A percentile compares a stretch with the other conserved stretches of the same genome.
phyloP scores from a whole-genome alignment of 2,113 vertebrate genomes.

The Ifrita kowaldi region DNA sequence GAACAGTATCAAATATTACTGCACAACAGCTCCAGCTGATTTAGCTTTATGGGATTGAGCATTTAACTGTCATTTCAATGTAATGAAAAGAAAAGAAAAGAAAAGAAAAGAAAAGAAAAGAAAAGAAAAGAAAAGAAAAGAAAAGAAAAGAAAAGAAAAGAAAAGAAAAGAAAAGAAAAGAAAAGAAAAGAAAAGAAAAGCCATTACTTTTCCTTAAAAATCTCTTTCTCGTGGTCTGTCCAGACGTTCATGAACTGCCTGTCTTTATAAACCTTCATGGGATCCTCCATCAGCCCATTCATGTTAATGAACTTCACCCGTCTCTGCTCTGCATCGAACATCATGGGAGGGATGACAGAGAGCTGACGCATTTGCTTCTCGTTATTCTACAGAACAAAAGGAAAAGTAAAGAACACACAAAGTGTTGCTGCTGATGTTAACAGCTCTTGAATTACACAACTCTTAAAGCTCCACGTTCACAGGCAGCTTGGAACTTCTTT shows the following conservation, averaged over 20 bases:
- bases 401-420: not conserved
- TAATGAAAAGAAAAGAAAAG: not conserved
- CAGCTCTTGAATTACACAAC: not conserved
- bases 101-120: not conserved
- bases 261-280: constrained; percentile 97
- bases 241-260: constrained; percentile 99
- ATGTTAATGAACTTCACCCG: constrained; percentile 98
- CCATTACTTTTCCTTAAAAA: constrained; percentile 98
- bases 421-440: not conserved
- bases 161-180: not conserved
- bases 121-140: not conserved
- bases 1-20: not conserved
- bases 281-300: constrained; percentile 98
- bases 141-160: not conserved
- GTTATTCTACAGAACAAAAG: constrained; percentile 83
- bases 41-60: not conserved
- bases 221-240: constrained; percentile 97
- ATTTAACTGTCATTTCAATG: not conserved
- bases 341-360: constrained; percentile 98
- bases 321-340: constrained; percentile 95
- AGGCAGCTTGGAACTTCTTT: not conserved
- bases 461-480: not conserved
- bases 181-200: not conserved
- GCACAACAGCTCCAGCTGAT: not conserved
- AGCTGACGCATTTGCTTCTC: constrained; percentile 99